phyloP scores from a whole-genome alignment of 2,113 vertebrate species.

The Malurus elegans region DNA sequence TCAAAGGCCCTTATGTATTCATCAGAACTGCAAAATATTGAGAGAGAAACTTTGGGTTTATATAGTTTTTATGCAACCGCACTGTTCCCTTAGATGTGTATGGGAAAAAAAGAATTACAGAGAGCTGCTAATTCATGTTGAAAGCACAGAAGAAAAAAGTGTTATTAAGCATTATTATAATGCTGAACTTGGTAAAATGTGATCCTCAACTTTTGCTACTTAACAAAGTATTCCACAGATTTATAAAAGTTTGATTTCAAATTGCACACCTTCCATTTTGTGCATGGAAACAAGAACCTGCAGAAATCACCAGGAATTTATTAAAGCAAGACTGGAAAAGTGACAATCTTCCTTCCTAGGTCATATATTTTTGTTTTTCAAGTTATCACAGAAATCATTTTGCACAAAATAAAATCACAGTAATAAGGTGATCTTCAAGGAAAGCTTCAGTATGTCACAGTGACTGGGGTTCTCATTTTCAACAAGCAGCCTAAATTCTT shows the following conservation, averaged over 20 bases:
- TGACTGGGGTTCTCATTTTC: neutral
- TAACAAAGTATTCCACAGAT: neutral
- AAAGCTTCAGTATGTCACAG: neutral
- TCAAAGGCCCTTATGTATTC: neutral
- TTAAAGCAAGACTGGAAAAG: neutral
- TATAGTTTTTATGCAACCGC: neutral
- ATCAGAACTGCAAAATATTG: neutral
- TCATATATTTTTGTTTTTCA: neutral
- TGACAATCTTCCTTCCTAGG: neutral
- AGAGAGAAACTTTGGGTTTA: neutral
- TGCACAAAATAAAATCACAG: neutral
- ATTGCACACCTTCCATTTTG: neutral
- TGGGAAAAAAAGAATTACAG: neutral
- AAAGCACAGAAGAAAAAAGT: neutral
- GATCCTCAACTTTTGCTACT: neutral
- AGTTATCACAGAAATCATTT: neutral
- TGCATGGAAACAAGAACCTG: neutral
- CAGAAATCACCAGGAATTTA: neutral
- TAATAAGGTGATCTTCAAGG: neutral
- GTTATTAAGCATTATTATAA: neutral
- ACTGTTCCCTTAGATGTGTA: neutral
- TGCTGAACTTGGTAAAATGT: neutral
- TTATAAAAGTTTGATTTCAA: neutral
- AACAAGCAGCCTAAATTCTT: neutral
- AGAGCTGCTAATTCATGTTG: neutral